These are phyloP conservation scores for Cyclina sinensis DNA, from an alignment of 1,140 invertebrate species.

Conservation along the genomic window DNA sequence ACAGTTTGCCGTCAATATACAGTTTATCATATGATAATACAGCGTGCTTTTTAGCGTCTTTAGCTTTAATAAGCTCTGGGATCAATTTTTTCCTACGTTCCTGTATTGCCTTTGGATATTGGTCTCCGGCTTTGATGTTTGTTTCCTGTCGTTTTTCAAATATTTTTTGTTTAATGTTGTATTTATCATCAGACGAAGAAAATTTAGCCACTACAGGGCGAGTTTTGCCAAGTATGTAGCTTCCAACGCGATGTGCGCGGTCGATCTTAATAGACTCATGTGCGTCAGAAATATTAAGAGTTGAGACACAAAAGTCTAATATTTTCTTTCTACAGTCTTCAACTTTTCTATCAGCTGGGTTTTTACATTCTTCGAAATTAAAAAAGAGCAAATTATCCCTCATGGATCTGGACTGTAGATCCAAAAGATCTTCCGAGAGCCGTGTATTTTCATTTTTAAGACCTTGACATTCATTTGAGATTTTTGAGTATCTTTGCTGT, in stretches of 20 bases:
- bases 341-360: neutral
- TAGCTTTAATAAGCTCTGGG: too few relatives aligned
- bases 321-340: conserved; percentile 22
- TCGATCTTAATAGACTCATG: neutral
- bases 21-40: too few relatives aligned
- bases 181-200: neutral
- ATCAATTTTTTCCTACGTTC: too few relatives aligned
- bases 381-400: conserved; percentile 32
- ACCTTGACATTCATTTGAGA: neutral
- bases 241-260: too few relatives aligned
- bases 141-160: too few relatives aligned
- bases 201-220: neutral
- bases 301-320: too few relatives aligned
- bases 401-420: conserved; percentile 18
- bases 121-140: too few relatives aligned
- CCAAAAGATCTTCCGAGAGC: neutral
- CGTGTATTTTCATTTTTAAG: neutral
- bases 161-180: neutral
- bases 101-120: too few relatives aligned
- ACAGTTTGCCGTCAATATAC: too few relatives aligned
- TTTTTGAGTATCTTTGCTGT: neutral
- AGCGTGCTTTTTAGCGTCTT: too few relatives aligned
- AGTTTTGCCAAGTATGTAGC: neutral
- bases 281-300: neutral
- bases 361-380: neutral